A percentile compares a stretch with the other conserved stretches of the same genome.
phyloP scores from a whole-genome alignment of 2,888 invertebrate species.

The Dolomedes plantarius region DNA sequence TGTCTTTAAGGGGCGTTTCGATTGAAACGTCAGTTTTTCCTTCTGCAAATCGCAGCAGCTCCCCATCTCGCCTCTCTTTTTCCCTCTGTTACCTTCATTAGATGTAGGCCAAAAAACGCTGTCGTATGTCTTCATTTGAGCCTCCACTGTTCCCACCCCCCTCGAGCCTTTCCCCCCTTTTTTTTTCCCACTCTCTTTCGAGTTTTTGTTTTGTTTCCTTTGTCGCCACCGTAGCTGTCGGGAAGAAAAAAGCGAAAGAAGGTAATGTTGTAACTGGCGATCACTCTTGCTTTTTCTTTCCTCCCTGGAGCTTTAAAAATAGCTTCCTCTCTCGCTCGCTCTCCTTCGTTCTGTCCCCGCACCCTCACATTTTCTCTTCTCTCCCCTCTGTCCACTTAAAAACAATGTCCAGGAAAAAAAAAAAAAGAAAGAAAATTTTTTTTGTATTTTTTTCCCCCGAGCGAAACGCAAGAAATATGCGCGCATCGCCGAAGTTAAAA shows the following conservation, averaged over 20 bases:
- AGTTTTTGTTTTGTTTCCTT: constrained; percentile 2
- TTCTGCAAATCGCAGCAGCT: neutral
- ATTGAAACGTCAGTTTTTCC: constrained; percentile 54
- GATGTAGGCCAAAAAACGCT: constrained; percentile 69
- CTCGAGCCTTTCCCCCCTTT: neutral
- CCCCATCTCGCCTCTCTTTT: constrained; percentile 3
- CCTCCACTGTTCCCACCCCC: constrained; percentile 4
- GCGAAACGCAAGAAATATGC: constrained; percentile 64
- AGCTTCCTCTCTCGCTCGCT: constrained; percentile 37
- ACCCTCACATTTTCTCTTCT: constrained; percentile 27
- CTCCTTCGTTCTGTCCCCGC: neutral
- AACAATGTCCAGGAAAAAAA: constrained; percentile 36
- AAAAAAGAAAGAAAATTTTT: neutral
- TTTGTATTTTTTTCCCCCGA: constrained; percentile 10
- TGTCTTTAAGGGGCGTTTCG: constrained; percentile 39
- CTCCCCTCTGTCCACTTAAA: constrained; percentile 60
- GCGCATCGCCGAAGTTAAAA: constrained; percentile 52
- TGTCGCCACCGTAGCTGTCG: constrained; percentile 63
- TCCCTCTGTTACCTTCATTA: constrained; percentile 66
- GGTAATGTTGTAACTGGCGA: constrained; percentile 64
- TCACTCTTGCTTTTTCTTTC: constrained; percentile 59
- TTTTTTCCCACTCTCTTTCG: constrained; percentile 4
- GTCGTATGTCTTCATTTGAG: constrained; percentile 71
- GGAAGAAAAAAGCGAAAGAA: constrained; percentile 28
- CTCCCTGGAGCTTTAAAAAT: constrained; percentile 69